Base-by-base conservation (phyloP, 2,113 vertebrate species). In the Xiphophorus couchianus region DNA sequence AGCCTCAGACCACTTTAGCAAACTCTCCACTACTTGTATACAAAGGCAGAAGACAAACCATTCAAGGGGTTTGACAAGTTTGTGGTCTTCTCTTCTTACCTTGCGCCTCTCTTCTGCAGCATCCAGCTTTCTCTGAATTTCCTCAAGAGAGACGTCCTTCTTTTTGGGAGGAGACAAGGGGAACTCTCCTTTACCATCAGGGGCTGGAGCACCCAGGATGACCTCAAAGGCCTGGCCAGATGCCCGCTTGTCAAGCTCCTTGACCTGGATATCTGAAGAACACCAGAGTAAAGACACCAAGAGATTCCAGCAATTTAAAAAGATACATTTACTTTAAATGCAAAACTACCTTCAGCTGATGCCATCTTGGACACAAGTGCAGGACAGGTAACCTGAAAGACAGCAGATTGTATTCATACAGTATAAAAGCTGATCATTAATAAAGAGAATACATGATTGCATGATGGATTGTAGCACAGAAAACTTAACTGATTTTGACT, bases 211-310 rank as follows among this genome's bases (percentile, higher is more conserved):
- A 54, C 89, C 95, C 37, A 99, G 94, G 61, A 99, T 96, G 77
- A 99, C 96, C 93, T 99, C 97, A 84, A 98, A 99, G 14, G 98
- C 97, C 90, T 98, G 97, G 77, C 98, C 98, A 0, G 97, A 99
- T 51, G 98, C 97, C 33, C 98, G 93, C 86, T 98, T 99, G 90
- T 99, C 97, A 78, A 99, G 93, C 87, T 99, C 98, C 84, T 98
- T 99, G 76, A 99, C 96, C 82, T 96, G 95, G 73, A 99, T 97
- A 68, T 97, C 98, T 99, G 60, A 30, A 71, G 10, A 31, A 64
- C 5, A 14, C 8, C 3, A 9, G 6, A 65, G 33, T 17, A 35
- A 69, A 69, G 30, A 33, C 7, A 4, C 14, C 3, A 15, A 14
- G 5, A 42, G n/a, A 5, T 11, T 13, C 17, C 5, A 27, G 11